phyloP scores from a whole-genome alignment of 1,140 invertebrate species.

The Eumeta japonica region DNA sequence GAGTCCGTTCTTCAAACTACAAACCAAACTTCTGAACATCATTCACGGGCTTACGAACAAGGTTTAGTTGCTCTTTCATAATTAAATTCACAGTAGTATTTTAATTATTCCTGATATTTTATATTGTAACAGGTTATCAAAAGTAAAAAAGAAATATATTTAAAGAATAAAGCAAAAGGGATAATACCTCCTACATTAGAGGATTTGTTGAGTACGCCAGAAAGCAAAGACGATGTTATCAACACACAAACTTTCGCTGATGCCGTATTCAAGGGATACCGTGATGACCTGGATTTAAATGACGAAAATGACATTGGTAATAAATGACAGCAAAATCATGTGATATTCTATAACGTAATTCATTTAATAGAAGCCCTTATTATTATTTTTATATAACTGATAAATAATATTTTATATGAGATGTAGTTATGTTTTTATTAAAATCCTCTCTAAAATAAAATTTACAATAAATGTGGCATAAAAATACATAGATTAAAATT shows the following conservation, averaged over 20 bases:
- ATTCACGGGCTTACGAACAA: constrained; percentile 66
- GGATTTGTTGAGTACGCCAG: constrained; percentile 18
- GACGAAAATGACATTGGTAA: constrained; percentile 70
- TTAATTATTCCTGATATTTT: too few relatives aligned
- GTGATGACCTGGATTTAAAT: constrained; percentile 72
- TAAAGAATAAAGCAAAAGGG: constrained; percentile 51
- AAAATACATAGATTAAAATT: too few relatives aligned
- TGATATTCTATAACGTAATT: too few relatives aligned
- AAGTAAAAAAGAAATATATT: constrained; percentile 57
- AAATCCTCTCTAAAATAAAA: too few relatives aligned
- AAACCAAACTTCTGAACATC: constrained; percentile 60
- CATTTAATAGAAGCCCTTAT: too few relatives aligned
- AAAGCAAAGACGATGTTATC: constrained; percentile 23
- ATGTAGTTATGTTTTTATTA: too few relatives aligned
- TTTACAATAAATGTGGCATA: too few relatives aligned
- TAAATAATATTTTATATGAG: too few relatives aligned
- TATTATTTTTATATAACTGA: too few relatives aligned
- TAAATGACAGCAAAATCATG: too few relatives aligned
- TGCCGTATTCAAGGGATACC: too few relatives aligned
- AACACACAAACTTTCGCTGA: constrained; percentile 36
- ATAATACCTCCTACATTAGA: constrained; percentile 36
- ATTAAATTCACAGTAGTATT: not conserved
- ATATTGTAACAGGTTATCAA: constrained; percentile 58
- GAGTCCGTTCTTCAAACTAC: constrained; percentile 59
- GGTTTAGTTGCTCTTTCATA: too few relatives aligned